Evolutionary conservation across 1,140 invertebrate species (phyloP).

Genomic region (Ephestia elutella): DNA sequence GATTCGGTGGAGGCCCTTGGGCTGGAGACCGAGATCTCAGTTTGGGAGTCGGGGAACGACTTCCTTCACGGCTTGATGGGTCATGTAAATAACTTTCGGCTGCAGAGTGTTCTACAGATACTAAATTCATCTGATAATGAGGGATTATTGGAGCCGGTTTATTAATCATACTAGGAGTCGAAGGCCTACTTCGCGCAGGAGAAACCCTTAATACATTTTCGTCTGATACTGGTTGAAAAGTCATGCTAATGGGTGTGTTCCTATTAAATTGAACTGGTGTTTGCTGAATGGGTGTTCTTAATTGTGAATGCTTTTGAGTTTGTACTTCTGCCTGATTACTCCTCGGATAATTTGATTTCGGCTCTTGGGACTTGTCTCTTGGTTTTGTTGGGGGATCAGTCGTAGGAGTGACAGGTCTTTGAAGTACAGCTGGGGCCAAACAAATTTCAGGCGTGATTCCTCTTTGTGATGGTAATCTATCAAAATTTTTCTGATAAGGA

Average conservation of each 20-base stretch:
- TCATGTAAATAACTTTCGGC: constrained; percentile 75
- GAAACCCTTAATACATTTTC: constrained; percentile 64
- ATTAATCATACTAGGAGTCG: constrained; percentile 78
- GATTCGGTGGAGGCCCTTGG: constrained; percentile 76
- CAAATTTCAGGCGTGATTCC: constrained; percentile 68
- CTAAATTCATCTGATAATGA: constrained; percentile 80
- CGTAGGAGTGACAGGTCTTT: constrained; percentile 49
- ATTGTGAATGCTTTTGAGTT: constrained; percentile 26
- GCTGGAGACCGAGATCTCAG: constrained; percentile 75
- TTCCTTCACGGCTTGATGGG: constrained; percentile 73
- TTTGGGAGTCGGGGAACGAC: constrained; percentile 76
- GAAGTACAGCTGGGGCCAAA: constrained; percentile 44
- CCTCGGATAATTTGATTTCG: constrained; percentile 16
- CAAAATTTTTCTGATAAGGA: constrained; percentile 77
- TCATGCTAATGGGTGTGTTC: constrained; percentile 60
- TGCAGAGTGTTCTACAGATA: constrained; percentile 75
- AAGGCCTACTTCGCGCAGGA: constrained; percentile 68
- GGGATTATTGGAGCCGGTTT: constrained; percentile 79
- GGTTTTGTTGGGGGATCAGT: constrained; percentile 40
- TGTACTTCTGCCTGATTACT: constrained; percentile 17
- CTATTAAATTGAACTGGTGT: constrained; percentile 42
- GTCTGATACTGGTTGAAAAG: constrained; percentile 77
- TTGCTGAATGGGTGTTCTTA: constrained; percentile 33
- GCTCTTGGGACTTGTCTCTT: constrained; percentile 40
- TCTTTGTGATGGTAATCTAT: constrained; percentile 73